Evolutionary conservation across 2,888 invertebrate species (phyloP).

Genomic region (Tupiocoris notatus): DNA sequence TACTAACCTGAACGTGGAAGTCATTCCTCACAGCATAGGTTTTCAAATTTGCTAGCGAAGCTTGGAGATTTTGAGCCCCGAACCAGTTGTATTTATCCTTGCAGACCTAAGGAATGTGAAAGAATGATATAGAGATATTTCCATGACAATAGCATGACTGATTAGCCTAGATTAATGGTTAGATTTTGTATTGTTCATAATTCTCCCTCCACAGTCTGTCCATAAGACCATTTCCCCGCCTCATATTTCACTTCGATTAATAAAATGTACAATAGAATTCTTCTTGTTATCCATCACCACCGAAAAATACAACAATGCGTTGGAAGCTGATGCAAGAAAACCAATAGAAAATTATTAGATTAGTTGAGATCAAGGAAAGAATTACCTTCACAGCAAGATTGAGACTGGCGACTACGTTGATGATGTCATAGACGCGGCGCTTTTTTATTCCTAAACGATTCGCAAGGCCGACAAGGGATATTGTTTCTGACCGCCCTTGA

Average conservation of each 20-base stretch:
- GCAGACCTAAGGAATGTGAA: slow-evolving; percentile 54
- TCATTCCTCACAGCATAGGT: slow-evolving; percentile 60
- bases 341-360: too few species aligned
- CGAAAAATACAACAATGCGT: too few species aligned
- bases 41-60: slow-evolving; percentile 63
- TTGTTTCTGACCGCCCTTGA: slow-evolving; percentile 55
- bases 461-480: slow-evolving; percentile 66
- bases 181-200: too few species aligned
- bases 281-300: too few species aligned
- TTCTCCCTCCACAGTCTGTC: too few species aligned
- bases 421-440: slow-evolving; percentile 70
- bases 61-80: slow-evolving; percentile 62
- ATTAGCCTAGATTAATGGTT: too few species aligned
- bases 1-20: slow-evolving; percentile 57
- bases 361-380: too few species aligned
- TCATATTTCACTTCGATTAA: too few species aligned
- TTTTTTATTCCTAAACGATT: slow-evolving; percentile 65
- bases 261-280: too few species aligned
- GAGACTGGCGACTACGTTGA: slow-evolving; percentile 70
- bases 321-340: too few species aligned
- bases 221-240: too few species aligned
- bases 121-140: neutral
- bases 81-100: slow-evolving; percentile 71
- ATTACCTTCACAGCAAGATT: slow-evolving; percentile 63
- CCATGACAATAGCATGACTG: too few species aligned